Conservation (phyloP, 2,113 vertebrate genomes). For the Paratilapia polleni region DNA sequence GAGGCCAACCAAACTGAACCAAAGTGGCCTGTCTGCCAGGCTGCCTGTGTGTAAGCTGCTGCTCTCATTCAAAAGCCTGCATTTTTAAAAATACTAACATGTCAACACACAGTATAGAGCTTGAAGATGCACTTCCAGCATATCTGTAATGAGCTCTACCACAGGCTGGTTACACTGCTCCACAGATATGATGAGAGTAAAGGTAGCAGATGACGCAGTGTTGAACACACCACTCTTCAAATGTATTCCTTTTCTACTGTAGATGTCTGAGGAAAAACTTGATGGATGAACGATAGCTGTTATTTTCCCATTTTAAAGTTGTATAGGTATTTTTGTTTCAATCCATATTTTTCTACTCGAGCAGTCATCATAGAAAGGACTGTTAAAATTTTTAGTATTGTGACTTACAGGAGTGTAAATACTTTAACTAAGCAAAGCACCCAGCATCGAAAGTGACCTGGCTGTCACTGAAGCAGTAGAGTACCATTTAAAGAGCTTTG, state of each 20-base stretch:
- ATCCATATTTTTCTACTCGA: constrained; percentile 58
- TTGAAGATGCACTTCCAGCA: constrained; percentile 32
- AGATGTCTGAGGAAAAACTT: constrained; percentile 51
- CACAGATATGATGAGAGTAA: constrained; percentile 42
- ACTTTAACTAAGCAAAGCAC: constrained; percentile 17
- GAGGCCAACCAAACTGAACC: constrained; percentile 62
- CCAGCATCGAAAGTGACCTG: constrained; percentile 24
- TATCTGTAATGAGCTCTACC: constrained; percentile 32
- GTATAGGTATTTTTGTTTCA: constrained; percentile 37
- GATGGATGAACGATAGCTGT: constrained; percentile 38
- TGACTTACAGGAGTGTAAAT: constrained; percentile 47
- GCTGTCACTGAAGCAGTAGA: constrained; percentile 27
- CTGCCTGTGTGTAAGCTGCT: constrained; percentile 48
- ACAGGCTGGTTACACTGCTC: constrained; percentile 49
- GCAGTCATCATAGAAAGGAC: constrained; percentile 12
- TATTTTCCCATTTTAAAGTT: constrained; percentile 60
- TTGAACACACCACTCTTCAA: constrained; percentile 57
- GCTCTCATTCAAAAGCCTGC: constrained; percentile 42
- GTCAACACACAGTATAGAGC: constrained; percentile 39
- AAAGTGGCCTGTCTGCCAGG: constrained; percentile 58
- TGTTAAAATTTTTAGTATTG: constrained; percentile 30
- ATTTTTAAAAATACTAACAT: constrained; percentile 67
- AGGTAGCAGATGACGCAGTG: constrained; percentile 45
- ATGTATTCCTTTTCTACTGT: constrained; percentile 70
- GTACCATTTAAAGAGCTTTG: constrained; percentile 5